Base-by-base conservation (phyloP, 2,888 invertebrate species). In the Macaria liturata region DNA sequence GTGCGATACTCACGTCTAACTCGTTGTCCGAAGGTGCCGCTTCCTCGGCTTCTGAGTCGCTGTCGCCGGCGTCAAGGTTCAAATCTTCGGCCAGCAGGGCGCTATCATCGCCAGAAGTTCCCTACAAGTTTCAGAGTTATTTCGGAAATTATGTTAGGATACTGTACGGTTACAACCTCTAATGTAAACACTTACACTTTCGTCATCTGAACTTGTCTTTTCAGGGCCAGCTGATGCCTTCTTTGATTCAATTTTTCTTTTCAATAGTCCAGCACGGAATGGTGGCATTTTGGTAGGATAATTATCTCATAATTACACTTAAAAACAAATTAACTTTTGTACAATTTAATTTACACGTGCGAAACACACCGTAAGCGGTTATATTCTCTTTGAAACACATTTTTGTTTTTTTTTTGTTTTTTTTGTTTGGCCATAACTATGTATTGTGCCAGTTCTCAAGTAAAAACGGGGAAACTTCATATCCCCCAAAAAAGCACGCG, bases 21-120 rank as follows among this genome's bases (percentile, higher is more conserved):
- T 91, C 88, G 31, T 80, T 80, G 51, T 92, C 86, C 4, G 91
- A 86, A 9, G 75, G 75, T 8, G 81, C 84, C n/a, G 74, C 72
- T 61, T 90, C 91, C 43, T 85, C 89, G n/a, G 75, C 75, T 54
- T 90, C 90, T 0, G 90, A 87, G 68, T 90, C 89, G 0, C 88
- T 81, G 3, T 74, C 78, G 50, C 89, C 90, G 3, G 71, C 80
- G 0, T 70, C 80, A 1, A 65, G 72, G 34, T 84, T 78, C 52
- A 90, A 58, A 20, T 77, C 75, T 8, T 83, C 83, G 4, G 61
- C 70, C 1, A 87, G 65, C 50, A 89, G 69, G 7, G 84, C 80
- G 48, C 77, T 78, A 32, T 61, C 69, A 3, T 69, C 74, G 6
- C 71, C 78, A 34, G 73, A 72, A 46, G 61, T 64, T 3, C 61